These are phyloP conservation scores for Malaclemys terrapin DNA, from an alignment of 2,113 vertebrate genomes.

Conservation along the genomic window DNA sequence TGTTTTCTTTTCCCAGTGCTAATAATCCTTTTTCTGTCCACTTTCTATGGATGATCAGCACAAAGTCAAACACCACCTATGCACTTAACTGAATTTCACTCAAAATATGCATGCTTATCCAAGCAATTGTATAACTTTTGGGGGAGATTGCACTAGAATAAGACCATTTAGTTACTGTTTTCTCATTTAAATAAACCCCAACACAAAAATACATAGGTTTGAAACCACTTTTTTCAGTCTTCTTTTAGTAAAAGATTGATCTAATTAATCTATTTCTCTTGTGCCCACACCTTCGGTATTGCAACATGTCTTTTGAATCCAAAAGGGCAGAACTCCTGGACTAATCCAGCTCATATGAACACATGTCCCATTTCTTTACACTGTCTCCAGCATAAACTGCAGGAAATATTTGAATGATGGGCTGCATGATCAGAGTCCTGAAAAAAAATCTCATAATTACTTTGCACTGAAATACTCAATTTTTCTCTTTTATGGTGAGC, in stretches of 20 bases:
- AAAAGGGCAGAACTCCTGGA: background rate
- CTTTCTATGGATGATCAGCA: background rate
- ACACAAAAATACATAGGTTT: background rate
- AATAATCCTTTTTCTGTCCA: background rate
- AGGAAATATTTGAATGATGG: background rate
- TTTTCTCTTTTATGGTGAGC: background rate
- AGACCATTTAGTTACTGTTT: background rate
- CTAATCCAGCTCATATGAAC: background rate
- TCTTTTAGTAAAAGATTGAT: background rate
- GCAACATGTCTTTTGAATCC: background rate
- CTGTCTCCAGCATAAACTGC: background rate
- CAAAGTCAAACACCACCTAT: rapidly evolving
- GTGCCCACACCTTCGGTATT: background rate
- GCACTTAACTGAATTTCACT: background rate
- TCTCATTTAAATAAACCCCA: background rate
- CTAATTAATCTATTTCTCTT: background rate
- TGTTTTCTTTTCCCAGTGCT: background rate
- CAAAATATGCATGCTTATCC: background rate
- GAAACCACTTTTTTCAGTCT: background rate
- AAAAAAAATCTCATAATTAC: background rate
- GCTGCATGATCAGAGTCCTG: background rate
- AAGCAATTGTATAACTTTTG: rapidly evolving
- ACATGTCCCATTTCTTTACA: background rate
- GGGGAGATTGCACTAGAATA: background rate
- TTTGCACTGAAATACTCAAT: background rate